Evolutionary conservation across 2,113 vertebrate species (phyloP), one percentile per base, ranked within the genome.

Genomic region (Cyphomyrus plagiostoma): DNA sequence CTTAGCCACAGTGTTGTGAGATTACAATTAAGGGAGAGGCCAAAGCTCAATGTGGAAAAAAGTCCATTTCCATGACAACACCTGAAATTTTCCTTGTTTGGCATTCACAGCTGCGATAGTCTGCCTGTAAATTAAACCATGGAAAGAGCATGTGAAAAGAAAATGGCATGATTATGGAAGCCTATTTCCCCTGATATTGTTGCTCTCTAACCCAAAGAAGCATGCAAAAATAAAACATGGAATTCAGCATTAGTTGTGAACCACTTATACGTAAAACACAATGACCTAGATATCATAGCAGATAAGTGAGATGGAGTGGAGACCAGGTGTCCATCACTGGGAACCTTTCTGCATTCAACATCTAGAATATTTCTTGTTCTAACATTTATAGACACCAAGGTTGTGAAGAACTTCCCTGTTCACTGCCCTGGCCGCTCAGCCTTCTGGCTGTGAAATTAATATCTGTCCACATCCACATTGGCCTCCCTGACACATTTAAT

Each of bases 401-500:
- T 23, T 26, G 52, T 19, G 39, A 62, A 85, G 77, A 49, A 9
- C 45, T 49, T 80, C 49, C 48, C 70, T 53, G 48, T 45, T 50
- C 70, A 13, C 7, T 80, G 52, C 39, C 49, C 88, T 53, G 77
- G 30, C 50, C 6, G 3, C 80, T 58, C 80, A 26, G 52, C 88
- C 53, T 56, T 86, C 83, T 23, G 53, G 83, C 83, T 89, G 89
- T 83, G 52, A 66, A 49, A 85, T 84, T 56, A 82, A 77, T 56
- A 53, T 82, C 88, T 30, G 4, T 53, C 17, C 35, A 49, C 85
- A 7, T 90, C 88, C 92, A 91, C 92, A 42, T 82, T 88, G 91
- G 91, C 90, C 91, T 89, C 39, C 91, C 87, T 93, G 93, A 92
- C 92, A 92, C 93, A 87, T 95, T 96, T 94, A 94, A 93, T 95